Percentiles rank a stretch among this genome's conserved stretches.
phyloP scores from a whole-genome alignment of 2,797 vertebrate species.

The Sebastes taczanowskii region DNA sequence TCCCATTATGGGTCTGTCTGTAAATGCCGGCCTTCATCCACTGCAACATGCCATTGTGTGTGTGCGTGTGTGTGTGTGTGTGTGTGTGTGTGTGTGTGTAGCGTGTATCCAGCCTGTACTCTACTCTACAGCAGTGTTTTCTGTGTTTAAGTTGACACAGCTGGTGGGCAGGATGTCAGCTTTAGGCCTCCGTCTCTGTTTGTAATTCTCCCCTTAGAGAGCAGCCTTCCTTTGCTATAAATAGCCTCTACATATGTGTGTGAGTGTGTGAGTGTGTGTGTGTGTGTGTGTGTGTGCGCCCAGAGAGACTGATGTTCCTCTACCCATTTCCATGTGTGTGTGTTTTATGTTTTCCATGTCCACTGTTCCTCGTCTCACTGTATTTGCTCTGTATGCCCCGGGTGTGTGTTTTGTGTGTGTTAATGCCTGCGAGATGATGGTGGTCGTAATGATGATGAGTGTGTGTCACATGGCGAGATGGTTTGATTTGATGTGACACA shows the following conservation, averaged over 20 bases:
- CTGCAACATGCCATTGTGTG: background rate
- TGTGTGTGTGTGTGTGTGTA: background rate
- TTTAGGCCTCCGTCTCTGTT: constrained; percentile 80
- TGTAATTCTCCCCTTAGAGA: constrained; percentile 82
- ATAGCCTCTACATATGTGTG: constrained; percentile 59
- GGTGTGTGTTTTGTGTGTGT: constrained; percentile 7
- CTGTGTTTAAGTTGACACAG: constrained; percentile 86
- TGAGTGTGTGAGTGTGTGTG: constrained; percentile 13
- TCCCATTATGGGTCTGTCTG: background rate
- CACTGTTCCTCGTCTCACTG: constrained; percentile 27
- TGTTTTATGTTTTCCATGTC: constrained; percentile 39
- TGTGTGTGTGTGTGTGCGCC: constrained; percentile 37
- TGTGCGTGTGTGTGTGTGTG: background rate
- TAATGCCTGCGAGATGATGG: constrained; percentile 4
- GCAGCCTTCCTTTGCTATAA: constrained; percentile 82
- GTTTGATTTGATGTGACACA: constrained; percentile 9
- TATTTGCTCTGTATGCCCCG: constrained; percentile 36
- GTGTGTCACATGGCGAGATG: background rate
- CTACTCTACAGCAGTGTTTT: constrained; percentile 48
- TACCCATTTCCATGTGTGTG: constrained; percentile 29
- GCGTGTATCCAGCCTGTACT: constrained; percentile 18
- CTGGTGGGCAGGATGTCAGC: constrained; percentile 86
- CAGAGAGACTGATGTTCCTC: constrained; percentile 66
- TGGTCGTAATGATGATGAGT: constrained; percentile 32
- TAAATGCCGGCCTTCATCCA: background rate